Percentiles rank a stretch among this genome's conserved stretches.
phyloP scores from a whole-genome alignment of 1,140 invertebrate species.

The Listronotus bonariensis region DNA sequence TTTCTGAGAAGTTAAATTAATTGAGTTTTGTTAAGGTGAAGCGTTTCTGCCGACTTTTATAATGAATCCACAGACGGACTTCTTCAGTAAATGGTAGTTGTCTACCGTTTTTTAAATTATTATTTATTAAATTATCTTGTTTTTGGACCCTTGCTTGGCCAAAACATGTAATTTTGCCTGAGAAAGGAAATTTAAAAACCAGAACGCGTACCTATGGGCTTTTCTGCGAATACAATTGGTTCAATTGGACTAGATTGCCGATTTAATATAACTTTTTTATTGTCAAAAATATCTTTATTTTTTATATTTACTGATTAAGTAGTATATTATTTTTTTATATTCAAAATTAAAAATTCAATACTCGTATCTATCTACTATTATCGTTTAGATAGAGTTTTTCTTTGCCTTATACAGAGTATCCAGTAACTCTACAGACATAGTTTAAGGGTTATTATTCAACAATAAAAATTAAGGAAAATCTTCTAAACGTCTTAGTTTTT shows the following conservation, averaged over 20 bases:
- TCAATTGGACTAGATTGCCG: conserved; percentile 21
- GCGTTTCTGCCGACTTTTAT: conserved; percentile 47
- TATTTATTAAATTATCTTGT: conserved; percentile 46
- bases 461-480: too few relatives aligned
- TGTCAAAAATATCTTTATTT: too few relatives aligned
- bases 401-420: too few relatives aligned
- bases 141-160: conserved; percentile 20
- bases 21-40: conserved; percentile 49
- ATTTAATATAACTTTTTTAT: too few relatives aligned
- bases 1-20: conserved; percentile 52
- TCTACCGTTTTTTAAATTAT: conserved; percentile 48
- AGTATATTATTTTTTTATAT: too few relatives aligned
- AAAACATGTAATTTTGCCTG: conserved; percentile 28
- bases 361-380: too few relatives aligned
- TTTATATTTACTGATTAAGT: too few relatives aligned
- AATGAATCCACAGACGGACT: conserved; percentile 47
- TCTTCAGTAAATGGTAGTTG: conserved; percentile 52
- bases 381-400: too few relatives aligned
- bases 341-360: too few relatives aligned
- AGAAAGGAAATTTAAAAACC: conserved; percentile 24
- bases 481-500: too few relatives aligned
- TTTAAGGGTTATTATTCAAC: too few relatives aligned
- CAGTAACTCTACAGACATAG: too few relatives aligned
- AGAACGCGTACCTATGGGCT: conserved; percentile 10
- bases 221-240: conserved; percentile 26